Evolutionary conservation across 2,113 vertebrate genomes (phyloP).

Genomic region (Baryphthengus martii): DNA sequence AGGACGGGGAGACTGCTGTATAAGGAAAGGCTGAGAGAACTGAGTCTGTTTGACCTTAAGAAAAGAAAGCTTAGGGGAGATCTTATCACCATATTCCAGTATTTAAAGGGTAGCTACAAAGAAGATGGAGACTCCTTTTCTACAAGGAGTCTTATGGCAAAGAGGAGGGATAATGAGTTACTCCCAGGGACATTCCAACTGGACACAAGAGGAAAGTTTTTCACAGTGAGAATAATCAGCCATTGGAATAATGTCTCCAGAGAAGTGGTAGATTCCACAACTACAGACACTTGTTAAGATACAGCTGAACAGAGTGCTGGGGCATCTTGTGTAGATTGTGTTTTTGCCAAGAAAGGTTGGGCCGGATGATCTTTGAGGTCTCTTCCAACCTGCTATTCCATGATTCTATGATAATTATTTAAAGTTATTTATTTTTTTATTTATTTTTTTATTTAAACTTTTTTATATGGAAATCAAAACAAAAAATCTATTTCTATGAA

Average conservation of each 20-base stretch:
- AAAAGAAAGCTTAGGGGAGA: too few relatives aligned
- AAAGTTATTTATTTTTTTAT: neutral
- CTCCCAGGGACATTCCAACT: too few relatives aligned
- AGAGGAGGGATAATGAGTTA: too few relatives aligned
- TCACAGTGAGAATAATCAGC: too few relatives aligned
- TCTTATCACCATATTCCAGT: too few relatives aligned
- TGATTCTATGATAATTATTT: neutral
- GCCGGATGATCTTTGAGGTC: neutral
- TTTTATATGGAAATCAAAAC: neutral
- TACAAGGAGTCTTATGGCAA: too few relatives aligned
- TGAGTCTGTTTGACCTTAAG: too few relatives aligned
- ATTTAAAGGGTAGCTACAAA: too few relatives aligned
- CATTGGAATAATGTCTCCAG: neutral
- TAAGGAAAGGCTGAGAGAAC: too few relatives aligned
- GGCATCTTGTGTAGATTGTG: neutral
- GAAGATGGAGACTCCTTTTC: too few relatives aligned
- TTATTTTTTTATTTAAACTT: neutral
- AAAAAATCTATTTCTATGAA: neutral
- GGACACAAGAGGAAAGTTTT: too few relatives aligned
- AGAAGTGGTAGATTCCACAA: neutral
- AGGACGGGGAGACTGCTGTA: too few relatives aligned
- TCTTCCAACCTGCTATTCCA: neutral
- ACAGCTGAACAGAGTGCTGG: neutral
- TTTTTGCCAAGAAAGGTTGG: neutral
- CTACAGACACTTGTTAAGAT: neutral